Conservation (phyloP, 2,113 vertebrate species). For the Astur gentilis region DNA sequence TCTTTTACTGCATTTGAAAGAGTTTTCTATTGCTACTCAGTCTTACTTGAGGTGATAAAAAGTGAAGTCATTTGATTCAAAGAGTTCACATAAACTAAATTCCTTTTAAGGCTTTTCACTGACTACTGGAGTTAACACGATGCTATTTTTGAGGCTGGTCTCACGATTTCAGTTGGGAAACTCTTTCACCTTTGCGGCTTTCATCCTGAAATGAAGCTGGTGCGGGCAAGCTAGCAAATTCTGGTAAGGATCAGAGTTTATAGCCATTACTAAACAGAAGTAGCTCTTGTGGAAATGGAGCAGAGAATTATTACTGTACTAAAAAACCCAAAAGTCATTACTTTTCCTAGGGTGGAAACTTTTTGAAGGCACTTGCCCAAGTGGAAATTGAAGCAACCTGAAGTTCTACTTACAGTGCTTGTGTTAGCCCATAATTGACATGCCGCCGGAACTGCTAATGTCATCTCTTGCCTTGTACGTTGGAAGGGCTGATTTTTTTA, state of each 20-base stretch:
- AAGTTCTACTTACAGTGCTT: fast-evolving
- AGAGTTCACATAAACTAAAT: background rate
- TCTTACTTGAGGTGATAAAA: background rate
- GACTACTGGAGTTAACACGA: background rate
- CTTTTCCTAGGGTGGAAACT: background rate
- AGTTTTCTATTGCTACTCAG: background rate
- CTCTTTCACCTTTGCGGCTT: slow-evolving; percentile 9
- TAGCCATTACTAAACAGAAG: background rate
- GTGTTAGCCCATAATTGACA: fast-evolving
- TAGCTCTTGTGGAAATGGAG: background rate
- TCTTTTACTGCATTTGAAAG: background rate
- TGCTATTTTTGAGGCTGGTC: background rate
- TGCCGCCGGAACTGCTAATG: fast-evolving
- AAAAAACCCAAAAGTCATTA: background rate
- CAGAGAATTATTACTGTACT: background rate
- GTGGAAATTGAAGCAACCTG: background rate
- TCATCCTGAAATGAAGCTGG: background rate
- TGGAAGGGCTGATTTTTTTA: background rate
- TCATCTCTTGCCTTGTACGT: fast-evolving
- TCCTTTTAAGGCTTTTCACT: background rate
- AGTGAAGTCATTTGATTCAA: background rate
- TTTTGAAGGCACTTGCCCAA: background rate
- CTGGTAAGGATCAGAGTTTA: background rate
- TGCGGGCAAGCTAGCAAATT: background rate
- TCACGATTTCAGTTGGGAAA: background rate